Evolutionary conservation across 2,797 vertebrate genomes (phyloP).

Genomic region (Xiphophorus birchmanni): DNA sequence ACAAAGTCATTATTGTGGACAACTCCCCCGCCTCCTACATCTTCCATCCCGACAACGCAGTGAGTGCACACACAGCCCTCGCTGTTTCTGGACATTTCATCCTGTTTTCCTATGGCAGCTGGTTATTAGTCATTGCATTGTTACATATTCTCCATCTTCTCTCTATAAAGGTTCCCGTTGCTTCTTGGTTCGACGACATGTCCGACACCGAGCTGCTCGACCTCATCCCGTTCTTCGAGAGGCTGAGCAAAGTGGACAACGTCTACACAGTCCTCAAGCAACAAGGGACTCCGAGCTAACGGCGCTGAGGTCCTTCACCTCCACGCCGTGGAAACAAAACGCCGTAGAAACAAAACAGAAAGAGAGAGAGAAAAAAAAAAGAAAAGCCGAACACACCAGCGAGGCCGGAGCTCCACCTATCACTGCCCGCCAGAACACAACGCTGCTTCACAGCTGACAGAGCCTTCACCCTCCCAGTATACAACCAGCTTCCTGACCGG

Average conservation of each 20-base stretch:
- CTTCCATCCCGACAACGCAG: slow-evolving; percentile 93
- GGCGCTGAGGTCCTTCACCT: slow-evolving; percentile 13
- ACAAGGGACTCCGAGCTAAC: slow-evolving; percentile 90
- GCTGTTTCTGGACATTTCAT: background rate
- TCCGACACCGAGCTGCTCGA: slow-evolving; percentile 94
- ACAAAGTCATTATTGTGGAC: slow-evolving; percentile 91
- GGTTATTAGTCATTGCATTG: background rate
- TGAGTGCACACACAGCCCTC: slow-evolving; percentile 61
- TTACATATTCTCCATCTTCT: background rate
- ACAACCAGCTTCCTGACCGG: background rate
- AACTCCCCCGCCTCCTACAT: slow-evolving; percentile 94
- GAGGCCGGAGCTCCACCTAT: slow-evolving; percentile 38
- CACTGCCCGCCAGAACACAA: slow-evolving; percentile 46
- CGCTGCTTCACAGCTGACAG: slow-evolving; percentile 28
- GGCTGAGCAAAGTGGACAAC: slow-evolving; percentile 91
- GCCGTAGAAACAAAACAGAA: slow-evolving; percentile 5
- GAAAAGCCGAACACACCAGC: slow-evolving; percentile 26
- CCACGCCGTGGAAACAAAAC: slow-evolving; percentile 39
- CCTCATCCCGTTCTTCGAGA: slow-evolving; percentile 95
- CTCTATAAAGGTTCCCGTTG: slow-evolving; percentile 87
- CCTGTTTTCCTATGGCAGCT: background rate
- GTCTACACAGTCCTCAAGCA: slow-evolving; percentile 96
- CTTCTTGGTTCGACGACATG: slow-evolving; percentile 98
- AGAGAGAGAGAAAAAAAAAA: too few relatives aligned
- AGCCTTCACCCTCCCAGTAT: slow-evolving; percentile 29